Evolutionary conservation across 2,888 invertebrate genomes (phyloP).

Genomic region (Ophion ellenae): DNA sequence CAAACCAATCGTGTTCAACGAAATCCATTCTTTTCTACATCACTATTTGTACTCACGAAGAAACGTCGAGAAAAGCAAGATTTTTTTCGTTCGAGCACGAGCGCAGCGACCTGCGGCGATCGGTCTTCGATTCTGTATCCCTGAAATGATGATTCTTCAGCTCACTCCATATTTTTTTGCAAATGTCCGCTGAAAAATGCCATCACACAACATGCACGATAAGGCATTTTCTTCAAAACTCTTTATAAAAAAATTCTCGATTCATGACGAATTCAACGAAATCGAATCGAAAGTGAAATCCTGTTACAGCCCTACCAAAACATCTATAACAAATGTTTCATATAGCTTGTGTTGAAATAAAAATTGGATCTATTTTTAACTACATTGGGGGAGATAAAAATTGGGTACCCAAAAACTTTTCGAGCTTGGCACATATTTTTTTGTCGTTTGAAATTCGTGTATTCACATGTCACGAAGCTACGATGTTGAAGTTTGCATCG

Average conservation of each 20-base stretch:
- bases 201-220: background rate
- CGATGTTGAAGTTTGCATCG: no score
- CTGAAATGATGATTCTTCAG: slow-evolving; percentile 58
- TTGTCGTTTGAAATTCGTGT: slow-evolving; percentile 3
- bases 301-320: no score
- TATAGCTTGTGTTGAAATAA: background rate
- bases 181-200: slow-evolving; percentile 56
- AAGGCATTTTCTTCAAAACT: background rate
- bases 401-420: background rate
- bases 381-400: background rate
- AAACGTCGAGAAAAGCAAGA: slow-evolving; percentile 61
- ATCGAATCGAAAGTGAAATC: no score
- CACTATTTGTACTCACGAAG: slow-evolving; percentile 47
- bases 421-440: background rate
- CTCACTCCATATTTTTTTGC: slow-evolving; percentile 69
- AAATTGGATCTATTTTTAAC: background rate
- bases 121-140: slow-evolving; percentile 46
- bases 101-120: slow-evolving; percentile 63
- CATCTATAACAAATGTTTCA: no score
- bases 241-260: background rate
- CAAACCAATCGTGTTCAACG: background rate
- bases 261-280: no score
- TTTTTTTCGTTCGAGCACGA: slow-evolving; percentile 60
- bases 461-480: background rate
- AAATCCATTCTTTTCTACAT: background rate